Percentiles rank a stretch among this genome's conserved stretches.
Conservation (phyloP, 1,140 invertebrate genomes). For the Leptopilina boulardi region DNA sequence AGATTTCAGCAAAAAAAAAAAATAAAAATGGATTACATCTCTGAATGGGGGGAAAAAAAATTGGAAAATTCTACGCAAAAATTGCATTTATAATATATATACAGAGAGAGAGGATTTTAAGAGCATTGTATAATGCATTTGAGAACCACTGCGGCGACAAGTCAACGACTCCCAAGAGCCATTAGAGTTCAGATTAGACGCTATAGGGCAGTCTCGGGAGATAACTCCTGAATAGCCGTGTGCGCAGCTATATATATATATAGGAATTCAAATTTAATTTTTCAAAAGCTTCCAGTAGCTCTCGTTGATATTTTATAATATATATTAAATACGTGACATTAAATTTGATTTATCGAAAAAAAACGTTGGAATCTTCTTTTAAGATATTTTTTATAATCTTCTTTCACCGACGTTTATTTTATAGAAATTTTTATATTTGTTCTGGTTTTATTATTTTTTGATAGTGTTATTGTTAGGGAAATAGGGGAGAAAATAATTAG, state of each 20-base stretch:
- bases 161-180: constrained; percentile 61
- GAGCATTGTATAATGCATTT: constrained; percentile 28
- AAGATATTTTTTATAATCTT: too few species aligned
- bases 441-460: too few species aligned
- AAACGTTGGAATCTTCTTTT: too few species aligned
- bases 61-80: too few species aligned
- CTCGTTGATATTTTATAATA: not conserved
- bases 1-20: too few species aligned
- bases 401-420: too few species aligned
- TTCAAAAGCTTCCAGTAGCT: not conserved
- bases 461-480: too few species aligned
- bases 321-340: too few species aligned
- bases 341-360: too few species aligned
- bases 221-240: not conserved
- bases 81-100: too few species aligned
- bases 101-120: not conserved
- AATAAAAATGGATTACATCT: not conserved
- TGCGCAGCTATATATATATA: not conserved
- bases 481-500: too few species aligned
- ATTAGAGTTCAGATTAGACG: constrained; percentile 52
- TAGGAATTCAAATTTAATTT: not conserved
- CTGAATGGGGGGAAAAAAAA: not conserved
- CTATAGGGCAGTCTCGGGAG: constrained; percentile 44
- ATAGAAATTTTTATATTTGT: too few species aligned
- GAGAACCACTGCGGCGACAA: constrained; percentile 55